A percentile compares a stretch with the other conserved stretches of the same genome.
These are phyloP conservation scores for Papilio elwesi DNA, from an alignment of 2,888 invertebrate genomes.

Conservation along the genomic window DNA sequence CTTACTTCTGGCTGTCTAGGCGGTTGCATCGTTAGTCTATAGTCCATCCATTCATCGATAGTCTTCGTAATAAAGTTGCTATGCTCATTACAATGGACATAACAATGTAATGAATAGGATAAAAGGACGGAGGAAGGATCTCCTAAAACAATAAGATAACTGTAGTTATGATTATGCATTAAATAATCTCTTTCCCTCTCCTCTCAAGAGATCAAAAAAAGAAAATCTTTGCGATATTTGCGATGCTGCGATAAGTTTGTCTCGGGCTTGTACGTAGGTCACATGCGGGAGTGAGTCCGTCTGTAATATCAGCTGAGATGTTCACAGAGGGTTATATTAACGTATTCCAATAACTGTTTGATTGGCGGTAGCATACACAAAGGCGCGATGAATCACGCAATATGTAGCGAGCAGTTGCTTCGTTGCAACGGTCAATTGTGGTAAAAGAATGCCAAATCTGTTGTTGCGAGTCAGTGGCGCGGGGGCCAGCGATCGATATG, in stretches of 20 bases:
- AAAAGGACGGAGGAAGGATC: too few relatives aligned
- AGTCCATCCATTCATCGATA: too few relatives aligned
- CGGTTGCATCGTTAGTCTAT: too few relatives aligned
- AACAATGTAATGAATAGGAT: too few relatives aligned
- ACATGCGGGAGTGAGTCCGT: constrained; percentile 21
- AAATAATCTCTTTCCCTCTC: too few relatives aligned
- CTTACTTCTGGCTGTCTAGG: too few relatives aligned
- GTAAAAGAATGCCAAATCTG: constrained; percentile 73
- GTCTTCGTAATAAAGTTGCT: too few relatives aligned
- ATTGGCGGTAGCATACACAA: constrained; percentile 9
- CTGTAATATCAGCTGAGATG: constrained; percentile 20
- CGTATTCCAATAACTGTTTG: constrained; percentile 20
- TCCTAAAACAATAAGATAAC: too few relatives aligned
- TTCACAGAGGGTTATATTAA: constrained; percentile 13
- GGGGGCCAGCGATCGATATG: constrained; percentile 70
- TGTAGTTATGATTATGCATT: too few relatives aligned
- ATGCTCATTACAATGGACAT: too few relatives aligned
- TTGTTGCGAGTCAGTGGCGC: constrained; percentile 65
- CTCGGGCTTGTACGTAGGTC: constrained; percentile 1
- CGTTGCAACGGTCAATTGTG: constrained; percentile 61
- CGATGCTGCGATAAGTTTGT: neutral
- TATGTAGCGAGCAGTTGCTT: constrained; percentile 47
- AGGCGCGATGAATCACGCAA: constrained; percentile 33
- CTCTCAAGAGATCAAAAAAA: too few relatives aligned
- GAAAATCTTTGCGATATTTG: too few relatives aligned